phyloP scores from a whole-genome alignment of 2,888 invertebrate species.

The Synergus japonicus region DNA sequence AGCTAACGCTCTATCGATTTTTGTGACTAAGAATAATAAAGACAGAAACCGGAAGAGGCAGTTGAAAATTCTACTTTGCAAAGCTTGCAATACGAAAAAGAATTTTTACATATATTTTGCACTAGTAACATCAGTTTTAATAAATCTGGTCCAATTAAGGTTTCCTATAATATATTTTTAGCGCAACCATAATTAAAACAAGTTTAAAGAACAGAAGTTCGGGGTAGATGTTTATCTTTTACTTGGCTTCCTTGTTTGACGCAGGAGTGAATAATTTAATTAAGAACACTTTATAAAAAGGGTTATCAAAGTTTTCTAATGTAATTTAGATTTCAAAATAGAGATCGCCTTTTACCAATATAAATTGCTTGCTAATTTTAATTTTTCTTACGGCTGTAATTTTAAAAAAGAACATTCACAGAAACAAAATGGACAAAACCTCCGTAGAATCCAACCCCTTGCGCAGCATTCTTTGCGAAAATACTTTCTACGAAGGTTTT shows the following conservation, averaged over 20 bases:
- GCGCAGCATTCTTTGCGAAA: background rate
- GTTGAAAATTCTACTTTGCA: background rate
- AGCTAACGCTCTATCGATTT: background rate
- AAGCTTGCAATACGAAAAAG: background rate
- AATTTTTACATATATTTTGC: no score
- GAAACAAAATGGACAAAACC: background rate
- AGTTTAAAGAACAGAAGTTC: no score
- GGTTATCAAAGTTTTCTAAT: background rate
- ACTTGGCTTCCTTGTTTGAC: no score
- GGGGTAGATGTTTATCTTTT: no score
- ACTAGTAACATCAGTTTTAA: no score
- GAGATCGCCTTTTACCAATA: background rate
- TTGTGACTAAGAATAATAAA: background rate
- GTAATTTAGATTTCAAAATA: background rate
- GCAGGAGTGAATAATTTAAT: no score
- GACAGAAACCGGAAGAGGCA: background rate
- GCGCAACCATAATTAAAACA: no score
- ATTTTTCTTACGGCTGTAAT: background rate
- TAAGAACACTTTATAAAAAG: background rate
- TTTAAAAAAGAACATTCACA: background rate
- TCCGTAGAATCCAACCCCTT: background rate
- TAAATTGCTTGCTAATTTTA: background rate
- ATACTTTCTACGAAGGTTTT: background rate
- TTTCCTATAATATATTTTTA: no score
- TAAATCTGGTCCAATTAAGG: no score